These are phyloP conservation scores for Peribatodes rhomboidaria DNA, from an alignment of 2,888 invertebrate genomes.

Conservation along the genomic window DNA sequence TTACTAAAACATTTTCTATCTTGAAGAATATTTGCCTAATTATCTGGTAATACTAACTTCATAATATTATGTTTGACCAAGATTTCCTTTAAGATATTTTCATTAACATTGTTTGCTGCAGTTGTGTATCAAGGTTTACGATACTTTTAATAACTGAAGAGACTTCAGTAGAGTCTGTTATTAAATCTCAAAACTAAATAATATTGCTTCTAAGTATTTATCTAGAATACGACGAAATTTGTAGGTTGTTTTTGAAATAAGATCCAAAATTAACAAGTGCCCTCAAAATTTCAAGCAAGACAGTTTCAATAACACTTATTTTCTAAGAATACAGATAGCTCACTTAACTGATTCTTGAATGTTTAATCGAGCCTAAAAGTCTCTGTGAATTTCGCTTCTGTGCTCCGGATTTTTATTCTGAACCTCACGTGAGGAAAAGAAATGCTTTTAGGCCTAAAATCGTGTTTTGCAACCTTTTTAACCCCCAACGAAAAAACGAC, in stretches of 20 bases:
- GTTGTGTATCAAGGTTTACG: too few species aligned
- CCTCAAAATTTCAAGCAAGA: slow-evolving; percentile 7
- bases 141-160: too few species aligned
- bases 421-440: neutral
- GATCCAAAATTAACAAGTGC: slow-evolving; percentile 15
- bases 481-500: too few species aligned
- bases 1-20: neutral
- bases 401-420: neutral
- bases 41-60: too few species aligned
- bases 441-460: too few species aligned
- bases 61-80: too few species aligned
- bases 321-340: slow-evolving; percentile 19
- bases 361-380: slow-evolving; percentile 27
- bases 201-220: neutral
- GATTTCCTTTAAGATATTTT: too few species aligned
- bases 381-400: slow-evolving; percentile 29
- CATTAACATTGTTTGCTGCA: too few species aligned
- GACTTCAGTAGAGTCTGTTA: too few species aligned
- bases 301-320: slow-evolving; percentile 15
- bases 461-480: too few species aligned
- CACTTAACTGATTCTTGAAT: slow-evolving; percentile 29
- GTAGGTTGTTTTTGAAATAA: neutral
- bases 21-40: too few species aligned
- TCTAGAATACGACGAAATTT: neutral
- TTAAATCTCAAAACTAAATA: neutral